Evolutionary conservation across 2,113 vertebrate genomes (phyloP).

Genomic region (Megaceryle torquata): DNA sequence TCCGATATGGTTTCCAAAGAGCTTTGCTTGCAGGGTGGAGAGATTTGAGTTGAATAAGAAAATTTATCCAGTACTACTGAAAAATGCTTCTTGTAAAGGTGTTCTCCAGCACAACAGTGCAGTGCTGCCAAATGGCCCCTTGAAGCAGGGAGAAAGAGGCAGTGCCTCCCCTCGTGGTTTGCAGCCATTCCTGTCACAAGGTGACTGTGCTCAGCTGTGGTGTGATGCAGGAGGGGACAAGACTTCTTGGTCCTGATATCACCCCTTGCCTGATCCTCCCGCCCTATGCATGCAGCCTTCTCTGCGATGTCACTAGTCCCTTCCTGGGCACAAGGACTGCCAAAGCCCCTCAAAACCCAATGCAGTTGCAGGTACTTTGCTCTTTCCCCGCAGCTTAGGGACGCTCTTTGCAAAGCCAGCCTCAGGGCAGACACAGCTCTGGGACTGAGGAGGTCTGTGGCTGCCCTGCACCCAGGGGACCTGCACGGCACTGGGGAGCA

Average conservation of each 20-base stretch:
- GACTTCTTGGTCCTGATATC: not conserved
- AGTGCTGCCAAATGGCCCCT: fast-evolving
- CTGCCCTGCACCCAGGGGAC: not conserved
- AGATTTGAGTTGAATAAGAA: not conserved
- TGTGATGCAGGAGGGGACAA: fast-evolving
- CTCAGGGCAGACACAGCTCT: not conserved
- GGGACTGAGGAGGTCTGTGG: fast-evolving
- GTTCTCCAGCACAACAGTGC: fast-evolving
- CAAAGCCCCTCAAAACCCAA: fast-evolving
- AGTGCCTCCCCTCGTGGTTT: not conserved
- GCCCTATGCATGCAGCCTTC: not conserved
- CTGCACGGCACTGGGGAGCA: fast-evolving
- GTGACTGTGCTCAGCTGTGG: not conserved
- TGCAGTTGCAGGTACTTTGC: fast-evolving
- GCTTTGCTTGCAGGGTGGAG: not conserved
- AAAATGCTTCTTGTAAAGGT: fast-evolving
- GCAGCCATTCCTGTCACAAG: not conserved
- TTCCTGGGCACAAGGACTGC: not conserved
- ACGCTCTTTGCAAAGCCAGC: not conserved
- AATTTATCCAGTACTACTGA: not conserved
- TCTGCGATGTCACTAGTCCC: not conserved
- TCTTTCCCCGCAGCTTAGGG: not conserved
- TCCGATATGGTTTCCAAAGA: not conserved
- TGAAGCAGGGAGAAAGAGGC: not conserved
- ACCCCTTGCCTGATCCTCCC: not conserved